These are phyloP conservation scores for Ochlodes sylvanus DNA, from an alignment of 2,888 invertebrate genomes.

Conservation along the genomic window DNA sequence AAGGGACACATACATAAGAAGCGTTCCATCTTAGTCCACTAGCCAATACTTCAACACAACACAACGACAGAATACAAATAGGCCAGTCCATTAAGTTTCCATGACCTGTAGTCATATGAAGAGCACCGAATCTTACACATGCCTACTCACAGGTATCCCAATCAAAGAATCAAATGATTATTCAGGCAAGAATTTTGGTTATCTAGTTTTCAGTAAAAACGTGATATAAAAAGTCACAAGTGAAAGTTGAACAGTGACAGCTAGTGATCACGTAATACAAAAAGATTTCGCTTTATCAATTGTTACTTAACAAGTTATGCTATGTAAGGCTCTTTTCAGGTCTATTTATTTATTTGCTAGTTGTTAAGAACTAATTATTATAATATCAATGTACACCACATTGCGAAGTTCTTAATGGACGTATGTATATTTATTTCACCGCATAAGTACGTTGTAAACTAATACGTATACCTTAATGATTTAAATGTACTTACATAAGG, in stretches of 20 bases:
- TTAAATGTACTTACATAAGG: no score
- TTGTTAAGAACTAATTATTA: no score
- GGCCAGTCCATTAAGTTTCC: background rate
- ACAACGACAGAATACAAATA: background rate
- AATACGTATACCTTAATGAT: no score
- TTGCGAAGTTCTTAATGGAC: background rate
- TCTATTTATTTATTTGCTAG: slow-evolving; percentile 51
- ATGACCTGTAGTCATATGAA: no score
- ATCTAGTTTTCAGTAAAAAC: slow-evolving; percentile 51
- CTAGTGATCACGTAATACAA: slow-evolving; percentile 67
- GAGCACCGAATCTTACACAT: no score
- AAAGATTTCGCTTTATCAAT: slow-evolving; percentile 81
- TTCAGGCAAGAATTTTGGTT: no score
- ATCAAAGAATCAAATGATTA: no score
- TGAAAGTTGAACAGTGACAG: slow-evolving; percentile 71
- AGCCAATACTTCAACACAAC: background rate
- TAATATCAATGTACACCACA: no score
- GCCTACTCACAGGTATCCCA: no score
- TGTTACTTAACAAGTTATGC: slow-evolving; percentile 77
- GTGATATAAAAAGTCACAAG: slow-evolving; percentile 60
- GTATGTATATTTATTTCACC: no score
- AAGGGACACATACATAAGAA: background rate
- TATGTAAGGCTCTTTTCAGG: slow-evolving; percentile 53
- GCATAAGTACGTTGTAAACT: no score
- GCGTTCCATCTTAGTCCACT: background rate